phyloP scores from a whole-genome alignment of 2,888 invertebrate genomes.

The Sepioteuthis lessoniana region DNA sequence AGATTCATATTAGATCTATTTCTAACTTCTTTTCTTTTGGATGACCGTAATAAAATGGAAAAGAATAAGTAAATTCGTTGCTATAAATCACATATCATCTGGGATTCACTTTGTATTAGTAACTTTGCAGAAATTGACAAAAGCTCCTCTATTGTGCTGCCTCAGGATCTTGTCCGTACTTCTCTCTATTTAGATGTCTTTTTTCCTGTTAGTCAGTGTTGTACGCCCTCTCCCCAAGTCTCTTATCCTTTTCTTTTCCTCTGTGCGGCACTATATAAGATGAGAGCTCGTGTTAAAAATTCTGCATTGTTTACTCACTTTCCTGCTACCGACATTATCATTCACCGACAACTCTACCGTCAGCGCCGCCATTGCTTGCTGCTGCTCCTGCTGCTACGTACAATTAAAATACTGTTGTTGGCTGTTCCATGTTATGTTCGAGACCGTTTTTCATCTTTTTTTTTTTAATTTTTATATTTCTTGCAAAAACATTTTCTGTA shows the following conservation, averaged over 20 bases:
- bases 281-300: background rate
- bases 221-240: background rate
- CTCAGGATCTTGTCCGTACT: background rate
- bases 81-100: too few relatives aligned
- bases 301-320: slow-evolving; percentile 1
- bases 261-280: background rate
- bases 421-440: background rate
- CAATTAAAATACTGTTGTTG: background rate
- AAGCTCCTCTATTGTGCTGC: background rate
- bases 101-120: too few relatives aligned
- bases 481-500: background rate
- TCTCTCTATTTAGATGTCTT: background rate
- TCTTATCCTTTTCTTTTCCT: background rate
- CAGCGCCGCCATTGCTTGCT: background rate
- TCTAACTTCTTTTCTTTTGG: too few relatives aligned
- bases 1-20: too few relatives aligned
- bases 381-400: background rate
- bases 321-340: background rate
- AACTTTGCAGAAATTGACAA: background rate
- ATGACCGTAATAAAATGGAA: too few relatives aligned
- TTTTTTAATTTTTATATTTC: too few relatives aligned
- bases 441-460: background rate
- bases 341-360: background rate
- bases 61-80: too few relatives aligned
- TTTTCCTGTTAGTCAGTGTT: too few relatives aligned